A percentile compares a stretch with the other conserved stretches of the same genome.
phyloP scores from a whole-genome alignment of 2,888 invertebrate species.

The Agrilus mali region DNA sequence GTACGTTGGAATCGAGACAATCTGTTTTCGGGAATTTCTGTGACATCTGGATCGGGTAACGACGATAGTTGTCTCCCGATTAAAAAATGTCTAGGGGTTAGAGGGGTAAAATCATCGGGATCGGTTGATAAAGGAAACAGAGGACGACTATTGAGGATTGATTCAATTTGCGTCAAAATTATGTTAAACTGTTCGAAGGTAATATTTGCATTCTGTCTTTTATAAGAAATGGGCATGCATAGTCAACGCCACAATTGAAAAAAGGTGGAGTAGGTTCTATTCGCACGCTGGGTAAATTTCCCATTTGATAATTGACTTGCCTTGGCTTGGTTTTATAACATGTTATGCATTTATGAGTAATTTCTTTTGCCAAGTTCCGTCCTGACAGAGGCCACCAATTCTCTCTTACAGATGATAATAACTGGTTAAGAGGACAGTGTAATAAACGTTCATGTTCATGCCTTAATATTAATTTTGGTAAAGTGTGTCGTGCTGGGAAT shows the following conservation, averaged over 20 bases:
- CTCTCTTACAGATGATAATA: slow-evolving; percentile 5
- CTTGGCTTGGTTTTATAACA: slow-evolving; percentile 8
- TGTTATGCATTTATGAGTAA: slow-evolving; percentile 12
- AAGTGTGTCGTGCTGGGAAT: slow-evolving; percentile 2
- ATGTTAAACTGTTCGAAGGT: slow-evolving; percentile 18
- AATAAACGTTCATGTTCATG: slow-evolving; percentile 2
- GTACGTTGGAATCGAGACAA: slow-evolving; percentile 15
- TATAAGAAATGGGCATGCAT: slow-evolving; percentile 13
- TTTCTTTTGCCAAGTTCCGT: slow-evolving; percentile 7
- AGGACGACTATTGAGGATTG: slow-evolving; percentile 18
- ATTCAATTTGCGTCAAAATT: slow-evolving; percentile 17
- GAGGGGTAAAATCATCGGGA: slow-evolving; percentile 13
- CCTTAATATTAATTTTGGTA: slow-evolving; percentile 2
- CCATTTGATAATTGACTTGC: slow-evolving; percentile 12
- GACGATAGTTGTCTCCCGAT: slow-evolving; percentile 17
- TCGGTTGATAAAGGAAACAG: slow-evolving; percentile 16
- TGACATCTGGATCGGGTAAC: slow-evolving; percentile 16
- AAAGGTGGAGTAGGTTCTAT: slow-evolving; percentile 7
- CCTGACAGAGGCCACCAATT: slow-evolving; percentile 14
- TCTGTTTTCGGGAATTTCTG: slow-evolving; percentile 8
- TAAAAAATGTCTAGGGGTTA: slow-evolving; percentile 24
- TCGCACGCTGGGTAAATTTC: neutral
- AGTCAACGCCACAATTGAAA: slow-evolving; percentile 11
- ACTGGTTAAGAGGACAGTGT: slow-evolving; percentile 4
- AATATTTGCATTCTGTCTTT: slow-evolving; percentile 7